A percentile compares a stretch with the other conserved stretches of the same genome.
Evolutionary conservation across 2,797 vertebrate genomes (phyloP).

Genomic region (Semotilus atromaculatus): DNA sequence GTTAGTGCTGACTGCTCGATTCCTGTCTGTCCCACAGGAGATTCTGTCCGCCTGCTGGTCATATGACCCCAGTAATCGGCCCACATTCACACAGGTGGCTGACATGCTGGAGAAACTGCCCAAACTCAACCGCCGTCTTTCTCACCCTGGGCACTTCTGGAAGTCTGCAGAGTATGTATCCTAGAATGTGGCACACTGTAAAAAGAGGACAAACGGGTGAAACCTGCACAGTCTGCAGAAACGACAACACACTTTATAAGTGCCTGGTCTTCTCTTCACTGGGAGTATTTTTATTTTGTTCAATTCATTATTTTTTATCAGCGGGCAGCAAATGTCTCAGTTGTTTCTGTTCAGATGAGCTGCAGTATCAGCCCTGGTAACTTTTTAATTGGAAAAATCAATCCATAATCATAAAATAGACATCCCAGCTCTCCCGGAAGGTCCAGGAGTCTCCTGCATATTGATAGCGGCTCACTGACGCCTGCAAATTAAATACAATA

Average conservation of each 20-base stretch:
- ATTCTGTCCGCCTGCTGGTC: slow-evolving; percentile 97
- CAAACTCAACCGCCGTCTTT: slow-evolving; percentile 95
- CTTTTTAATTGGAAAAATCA: background rate
- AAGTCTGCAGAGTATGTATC: slow-evolving; percentile 98
- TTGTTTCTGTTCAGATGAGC: background rate
- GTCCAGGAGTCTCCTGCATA: no score
- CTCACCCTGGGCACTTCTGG: slow-evolving; percentile 99
- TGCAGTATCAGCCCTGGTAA: background rate
- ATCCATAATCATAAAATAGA: background rate
- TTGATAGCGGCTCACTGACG: no score
- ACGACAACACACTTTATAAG: slow-evolving; percentile 29
- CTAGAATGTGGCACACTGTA: slow-evolving; percentile 45
- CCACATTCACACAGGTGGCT: slow-evolving; percentile 93
- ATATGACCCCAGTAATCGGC: slow-evolving; percentile 85
- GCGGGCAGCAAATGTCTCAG: background rate
- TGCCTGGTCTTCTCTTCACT: slow-evolving; percentile 7
- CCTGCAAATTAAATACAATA: no score
- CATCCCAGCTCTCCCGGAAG: no score
- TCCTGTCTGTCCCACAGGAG: slow-evolving; percentile 80
- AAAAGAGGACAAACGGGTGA: slow-evolving; percentile 3
- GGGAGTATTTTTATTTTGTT: background rate
- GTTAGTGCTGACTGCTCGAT: background rate
- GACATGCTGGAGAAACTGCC: slow-evolving; percentile 98
- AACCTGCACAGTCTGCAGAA: slow-evolving; percentile 60
- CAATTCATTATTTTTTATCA: slow-evolving; percentile 45